Base-by-base conservation (phyloP, 2,888 invertebrate species). In the Acronicta alni region DNA sequence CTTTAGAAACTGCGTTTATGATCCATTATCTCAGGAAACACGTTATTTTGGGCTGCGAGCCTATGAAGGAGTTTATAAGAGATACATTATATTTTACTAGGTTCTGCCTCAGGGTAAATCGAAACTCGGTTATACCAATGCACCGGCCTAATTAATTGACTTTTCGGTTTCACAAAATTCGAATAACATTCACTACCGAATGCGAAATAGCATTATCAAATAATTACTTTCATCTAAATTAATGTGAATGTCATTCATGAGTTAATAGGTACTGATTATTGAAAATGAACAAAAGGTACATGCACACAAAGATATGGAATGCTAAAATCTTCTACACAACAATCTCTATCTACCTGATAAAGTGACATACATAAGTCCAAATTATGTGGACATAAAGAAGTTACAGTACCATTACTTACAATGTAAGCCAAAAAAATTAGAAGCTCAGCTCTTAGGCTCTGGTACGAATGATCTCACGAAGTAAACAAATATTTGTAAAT, bases 401-500 rank as follows among this genome's bases (percentile, higher is more conserved):
- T 66, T 59, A 61, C 48, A 61, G 42, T 47, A 61, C 59, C 71
- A 63, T 68, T 64, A 53, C 68, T 72, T 63, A 59, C 48, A 57
- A 15, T 43, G 55, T 70, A 72, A 75, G 70, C 72, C 69, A 65
- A 76, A 81, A 79, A 78, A 76, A 77, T 79, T 64, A 67, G 57
- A 58, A 69, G 71, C 72, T 78, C 74, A 62, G 59, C 71, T 60
- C 58, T 56, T 66, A 63, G 68, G 66, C 71, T 67, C 70, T 63
- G 74, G 60, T 72, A 71, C 67, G 57, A 79, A 79, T 82, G 81
- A 83, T 85, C 73, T 75, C 67, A 72, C 68, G 62, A 71, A 79
- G 82, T 77, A 83, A 87, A 87, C 85, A 86, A 86, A 88, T 88
- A 87, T 87, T 87, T 85, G 81, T 75, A 79, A 83, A 87, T 87